Percentiles rank a stretch among this genome's conserved stretches.
Conservation (phyloP, 2,888 invertebrate genomes). For the Callyntrura guangdongensis region DNA sequence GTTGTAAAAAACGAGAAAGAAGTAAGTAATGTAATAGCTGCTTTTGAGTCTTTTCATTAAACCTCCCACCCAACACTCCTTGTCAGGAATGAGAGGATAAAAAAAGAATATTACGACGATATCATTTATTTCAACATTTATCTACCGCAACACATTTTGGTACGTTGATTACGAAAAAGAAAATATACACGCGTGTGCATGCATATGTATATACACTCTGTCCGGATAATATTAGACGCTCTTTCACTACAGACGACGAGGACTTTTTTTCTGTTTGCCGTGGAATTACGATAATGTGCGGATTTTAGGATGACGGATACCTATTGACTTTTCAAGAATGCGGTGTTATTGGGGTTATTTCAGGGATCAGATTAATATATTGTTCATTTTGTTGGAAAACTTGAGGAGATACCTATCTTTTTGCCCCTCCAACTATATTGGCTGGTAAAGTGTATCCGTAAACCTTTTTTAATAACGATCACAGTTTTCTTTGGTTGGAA, state of each 20-base stretch:
- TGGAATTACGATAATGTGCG: not conserved
- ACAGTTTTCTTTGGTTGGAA: not conserved
- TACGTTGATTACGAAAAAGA: constrained; percentile 19
- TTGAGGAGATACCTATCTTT: too few species aligned
- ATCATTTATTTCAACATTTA: constrained; percentile 82
- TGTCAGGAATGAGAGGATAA: constrained; percentile 56
- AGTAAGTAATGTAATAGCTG: constrained; percentile 67
- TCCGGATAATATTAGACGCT: not conserved
- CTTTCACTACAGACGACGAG: not conserved
- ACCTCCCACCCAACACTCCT: constrained; percentile 63
- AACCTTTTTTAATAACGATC: constrained; percentile 27
- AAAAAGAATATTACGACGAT: constrained; percentile 49
- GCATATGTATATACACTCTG: not conserved
- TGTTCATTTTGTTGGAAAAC: not conserved
- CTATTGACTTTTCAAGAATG: constrained; percentile 51
- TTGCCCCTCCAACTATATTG: too few species aligned
- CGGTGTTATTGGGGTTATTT: constrained; percentile 3
- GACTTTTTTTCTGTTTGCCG: constrained; percentile 17
- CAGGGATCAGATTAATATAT: not conserved
- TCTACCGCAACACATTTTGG: constrained; percentile 60
- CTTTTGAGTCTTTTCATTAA: constrained; percentile 79
- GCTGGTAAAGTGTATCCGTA: too few species aligned
- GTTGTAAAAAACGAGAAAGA: constrained; percentile 45
- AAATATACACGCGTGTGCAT: not conserved
- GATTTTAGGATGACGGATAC: not conserved